Evolutionary conservation across 2,797 vertebrate genomes (phyloP), one percentile per base, ranked within the genome.

Genomic region (Scyliorhinus canicula): DNA sequence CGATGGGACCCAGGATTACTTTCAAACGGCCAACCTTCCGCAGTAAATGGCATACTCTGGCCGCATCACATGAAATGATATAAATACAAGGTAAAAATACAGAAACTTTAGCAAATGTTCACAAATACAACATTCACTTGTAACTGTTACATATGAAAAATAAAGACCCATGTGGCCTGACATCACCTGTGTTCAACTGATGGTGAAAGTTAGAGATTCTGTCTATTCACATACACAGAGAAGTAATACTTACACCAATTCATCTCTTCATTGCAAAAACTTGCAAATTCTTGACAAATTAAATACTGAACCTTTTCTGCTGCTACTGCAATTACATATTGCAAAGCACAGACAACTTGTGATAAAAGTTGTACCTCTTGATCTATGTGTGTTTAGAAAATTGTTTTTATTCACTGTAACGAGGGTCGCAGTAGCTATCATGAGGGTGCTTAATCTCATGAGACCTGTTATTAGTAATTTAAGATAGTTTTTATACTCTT

Each of bases 51-150:
- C 47, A 94, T 50, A 94, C 93, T 94, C 93, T 94, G 93, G 93
- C 93, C 93, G 93, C 93, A 74, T 74, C 93, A 94, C 93, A 94
- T 94, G 93, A 94, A 94, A 94, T 94, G 93, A 94, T 94, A 94
- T 94, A 94, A 94, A 94, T 94, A 94, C 93, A 94, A 94, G 67
- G 93, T 94, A 71, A 94, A 94, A 52, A 52, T 74, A 74, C 67
- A 94, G 67, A 94, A 67, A 94, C 50, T 94, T 94, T 16, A 50
- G 50, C 65, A 94, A 94, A 71, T 1, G 47, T 94, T 94, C 93
- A 94, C 67, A 94, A 93, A 71, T 19, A 94, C 67, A 94, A 94
- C 69, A 94, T 94, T 74, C 65, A 74, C 93, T 74, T 74, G 67
- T 31, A 94, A 71, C 67, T 94, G 44, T 94, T 52, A 94, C 71